Evolutionary conservation across 2,888 invertebrate genomes (phyloP).

Genomic region (Iselma pallidipennis): DNA sequence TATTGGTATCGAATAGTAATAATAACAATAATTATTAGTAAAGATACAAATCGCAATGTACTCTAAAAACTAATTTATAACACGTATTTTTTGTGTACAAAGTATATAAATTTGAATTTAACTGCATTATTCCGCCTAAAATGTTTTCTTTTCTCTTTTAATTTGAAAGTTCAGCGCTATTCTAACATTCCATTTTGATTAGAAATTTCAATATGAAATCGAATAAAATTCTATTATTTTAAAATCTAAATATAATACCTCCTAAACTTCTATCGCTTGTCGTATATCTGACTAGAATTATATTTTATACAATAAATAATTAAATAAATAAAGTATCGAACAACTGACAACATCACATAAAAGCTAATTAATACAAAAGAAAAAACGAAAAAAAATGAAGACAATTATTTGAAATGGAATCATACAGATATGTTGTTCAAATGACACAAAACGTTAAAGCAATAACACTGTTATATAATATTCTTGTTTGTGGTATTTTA

Average conservation of each 20-base stretch:
- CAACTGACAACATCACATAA: not conserved
- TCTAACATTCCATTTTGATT: slow-evolving; percentile 20
- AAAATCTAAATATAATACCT: not conserved
- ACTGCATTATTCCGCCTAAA: not conserved
- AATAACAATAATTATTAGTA: not conserved
- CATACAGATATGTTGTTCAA: slow-evolving; percentile 19
- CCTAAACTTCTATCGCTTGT: not conserved
- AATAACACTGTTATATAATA: slow-evolving; percentile 13
- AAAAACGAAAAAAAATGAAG: slow-evolving; percentile 10
- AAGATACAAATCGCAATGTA: not conserved
- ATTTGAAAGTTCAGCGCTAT: slow-evolving; percentile 12
- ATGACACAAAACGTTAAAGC: slow-evolving; percentile 18
- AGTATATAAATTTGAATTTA: too few species aligned
- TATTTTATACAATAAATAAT: not conserved
- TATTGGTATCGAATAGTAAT: not conserved
- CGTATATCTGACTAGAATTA: slow-evolving; percentile 2
- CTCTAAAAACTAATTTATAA: not conserved
- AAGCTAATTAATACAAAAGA: slow-evolving; percentile 8
- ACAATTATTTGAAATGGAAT: slow-evolving; percentile 12
- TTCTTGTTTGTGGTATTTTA: slow-evolving; percentile 10
- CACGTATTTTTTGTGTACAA: not conserved
- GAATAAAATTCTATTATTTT: not conserved
- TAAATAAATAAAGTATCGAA: not conserved
- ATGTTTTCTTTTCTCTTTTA: not conserved
- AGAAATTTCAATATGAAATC: slow-evolving; percentile 21